phyloP scores from a whole-genome alignment of 2,888 invertebrate genomes.

The Ormyrus labotus region DNA sequence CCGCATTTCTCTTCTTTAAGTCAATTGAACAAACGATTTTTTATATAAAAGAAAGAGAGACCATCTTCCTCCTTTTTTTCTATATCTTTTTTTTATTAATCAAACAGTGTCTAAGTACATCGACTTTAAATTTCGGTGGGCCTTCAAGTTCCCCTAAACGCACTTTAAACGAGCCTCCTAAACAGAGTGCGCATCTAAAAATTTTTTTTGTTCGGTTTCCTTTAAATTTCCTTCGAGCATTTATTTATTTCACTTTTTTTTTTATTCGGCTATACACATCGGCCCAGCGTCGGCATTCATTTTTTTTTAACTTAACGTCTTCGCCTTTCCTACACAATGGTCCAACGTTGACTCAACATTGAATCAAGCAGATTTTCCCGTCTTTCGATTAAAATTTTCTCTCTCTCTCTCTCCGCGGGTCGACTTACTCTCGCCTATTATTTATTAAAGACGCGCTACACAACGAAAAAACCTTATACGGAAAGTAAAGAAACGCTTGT shows the following conservation, averaged over 20 bases:
- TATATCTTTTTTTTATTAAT: slow-evolving; percentile 55
- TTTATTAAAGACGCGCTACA: slow-evolving; percentile 35
- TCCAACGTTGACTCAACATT: slow-evolving; percentile 52
- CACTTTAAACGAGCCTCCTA: slow-evolving; percentile 56
- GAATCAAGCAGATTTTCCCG: slow-evolving; percentile 39
- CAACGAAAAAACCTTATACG: slow-evolving; percentile 31
- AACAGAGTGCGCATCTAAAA: slow-evolving; percentile 56
- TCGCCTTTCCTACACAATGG: slow-evolving; percentile 38
- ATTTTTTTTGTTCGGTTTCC: slow-evolving; percentile 47
- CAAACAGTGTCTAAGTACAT: slow-evolving; percentile 57
- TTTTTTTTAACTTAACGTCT: background rate
- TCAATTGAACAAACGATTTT: too few relatives aligned
- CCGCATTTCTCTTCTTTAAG: too few relatives aligned
- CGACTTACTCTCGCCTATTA: slow-evolving; percentile 2
- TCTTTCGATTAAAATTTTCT: slow-evolving; percentile 35
- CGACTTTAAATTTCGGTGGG: slow-evolving; percentile 56
- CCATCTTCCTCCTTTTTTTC: slow-evolving; percentile 19
- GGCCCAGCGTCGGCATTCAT: slow-evolving; percentile 26
- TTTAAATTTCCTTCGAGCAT: slow-evolving; percentile 36
- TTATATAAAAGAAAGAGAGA: too few relatives aligned
- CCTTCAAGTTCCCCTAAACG: slow-evolving; percentile 57
- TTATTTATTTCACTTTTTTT: slow-evolving; percentile 12
- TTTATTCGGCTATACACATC: slow-evolving; percentile 50
- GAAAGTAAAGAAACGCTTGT: slow-evolving; percentile 1
- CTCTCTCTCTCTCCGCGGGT: slow-evolving; percentile 12